Evolutionary conservation across 2,888 invertebrate species (phyloP).

Genomic region (Litoditis marina): DNA sequence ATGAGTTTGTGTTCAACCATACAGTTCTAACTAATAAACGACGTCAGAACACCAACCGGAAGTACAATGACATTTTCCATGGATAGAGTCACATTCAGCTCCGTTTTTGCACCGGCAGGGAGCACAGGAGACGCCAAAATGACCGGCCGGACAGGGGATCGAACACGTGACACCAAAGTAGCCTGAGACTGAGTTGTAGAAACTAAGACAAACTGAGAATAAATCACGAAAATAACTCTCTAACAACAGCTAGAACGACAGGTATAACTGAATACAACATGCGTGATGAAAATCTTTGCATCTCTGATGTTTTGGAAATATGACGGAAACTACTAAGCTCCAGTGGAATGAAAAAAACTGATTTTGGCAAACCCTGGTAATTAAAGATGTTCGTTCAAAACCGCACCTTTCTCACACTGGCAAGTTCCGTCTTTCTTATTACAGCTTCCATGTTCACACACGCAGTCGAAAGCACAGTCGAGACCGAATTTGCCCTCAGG

Average conservation of each 20-base stretch:
- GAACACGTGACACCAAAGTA: slow-evolving; percentile 47
- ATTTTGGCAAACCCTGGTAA: no score
- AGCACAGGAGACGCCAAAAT: slow-evolving; percentile 35
- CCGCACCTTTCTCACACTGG: slow-evolving; percentile 38
- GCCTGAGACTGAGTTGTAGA: slow-evolving; percentile 32
- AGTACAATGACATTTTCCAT: slow-evolving; percentile 51
- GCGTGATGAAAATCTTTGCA: no score
- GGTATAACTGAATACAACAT: no score
- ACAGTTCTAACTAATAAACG: not conserved
- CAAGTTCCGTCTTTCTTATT: slow-evolving; percentile 49
- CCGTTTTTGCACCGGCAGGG: slow-evolving; percentile 51
- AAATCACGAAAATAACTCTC: no score
- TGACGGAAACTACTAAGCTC: no score
- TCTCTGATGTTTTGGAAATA: no score
- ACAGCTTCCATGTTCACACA: slow-evolving; percentile 53
- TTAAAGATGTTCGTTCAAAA: no score
- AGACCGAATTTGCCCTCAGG: slow-evolving; percentile 78
- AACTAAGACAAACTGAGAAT: no score
- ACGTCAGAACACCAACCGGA: slow-evolving; percentile 39
- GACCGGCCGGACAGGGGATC: slow-evolving; percentile 48
- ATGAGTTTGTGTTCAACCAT: no score
- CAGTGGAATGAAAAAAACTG: no score
- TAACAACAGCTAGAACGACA: no score
- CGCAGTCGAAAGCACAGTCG: slow-evolving; percentile 56
- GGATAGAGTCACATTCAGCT: slow-evolving; percentile 47